Conservation (phyloP, 2,113 vertebrate species). For the Vidua macroura region DNA sequence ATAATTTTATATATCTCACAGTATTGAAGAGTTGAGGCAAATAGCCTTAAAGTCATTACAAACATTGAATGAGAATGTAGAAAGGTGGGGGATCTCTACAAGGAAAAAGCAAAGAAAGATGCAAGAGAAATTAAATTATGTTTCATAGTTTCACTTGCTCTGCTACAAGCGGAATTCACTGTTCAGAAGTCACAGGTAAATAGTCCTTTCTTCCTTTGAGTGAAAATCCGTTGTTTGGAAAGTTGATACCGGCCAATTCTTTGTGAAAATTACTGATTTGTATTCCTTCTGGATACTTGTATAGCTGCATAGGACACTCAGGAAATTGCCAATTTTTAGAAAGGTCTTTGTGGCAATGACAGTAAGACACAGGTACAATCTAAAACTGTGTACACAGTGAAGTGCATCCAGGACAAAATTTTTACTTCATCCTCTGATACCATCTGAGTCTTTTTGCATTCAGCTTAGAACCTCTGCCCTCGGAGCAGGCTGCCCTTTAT, state of each 20-base stretch:
- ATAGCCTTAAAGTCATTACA: not conserved
- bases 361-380: fast-evolving
- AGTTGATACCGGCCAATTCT: not conserved
- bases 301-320: not conserved
- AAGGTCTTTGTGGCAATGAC: not conserved
- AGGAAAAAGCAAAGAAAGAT: not conserved
- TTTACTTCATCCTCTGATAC: not conserved
- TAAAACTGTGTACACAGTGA: not conserved
- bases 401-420: not conserved
- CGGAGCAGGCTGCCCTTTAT: fast-evolving
- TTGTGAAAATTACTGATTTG: not conserved
- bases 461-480: not conserved
- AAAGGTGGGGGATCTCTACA: not conserved
- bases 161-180: not conserved
- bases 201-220: not conserved
- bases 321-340: not conserved
- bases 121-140: not conserved
- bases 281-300: not conserved
- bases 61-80: not conserved
- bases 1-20: not conserved
- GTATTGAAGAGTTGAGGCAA: not conserved
- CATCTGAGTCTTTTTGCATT: not conserved
- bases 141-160: not conserved
- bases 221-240: not conserved
- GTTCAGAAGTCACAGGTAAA: not conserved